A percentile compares a stretch with the other conserved stretches of the same genome.
These are phyloP conservation scores for Boleophthalmus pectinirostris DNA, from an alignment of 2,113 vertebrate genomes.

Conservation along the genomic window DNA sequence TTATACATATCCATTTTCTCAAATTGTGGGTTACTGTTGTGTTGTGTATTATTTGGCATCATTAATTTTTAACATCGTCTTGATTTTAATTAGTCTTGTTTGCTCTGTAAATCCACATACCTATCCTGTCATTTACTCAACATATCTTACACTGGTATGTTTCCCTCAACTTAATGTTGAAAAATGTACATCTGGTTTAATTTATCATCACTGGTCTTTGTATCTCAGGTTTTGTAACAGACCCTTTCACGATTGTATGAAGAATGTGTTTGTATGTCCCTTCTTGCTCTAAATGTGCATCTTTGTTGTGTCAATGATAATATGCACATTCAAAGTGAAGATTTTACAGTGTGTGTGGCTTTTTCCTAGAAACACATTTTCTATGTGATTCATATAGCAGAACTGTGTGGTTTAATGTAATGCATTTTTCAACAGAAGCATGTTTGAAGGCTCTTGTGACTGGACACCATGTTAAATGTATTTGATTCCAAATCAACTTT, in stretches of 20 bases:
- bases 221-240: constrained; percentile 72
- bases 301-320: constrained; percentile 39
- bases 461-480: constrained; percentile 43
- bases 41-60: constrained; percentile 32
- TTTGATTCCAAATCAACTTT: constrained; percentile 60
- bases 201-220: constrained; percentile 62
- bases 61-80: constrained; percentile 18
- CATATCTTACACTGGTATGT: constrained; percentile 24
- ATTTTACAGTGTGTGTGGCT: constrained; percentile 57
- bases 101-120: constrained; percentile 50
- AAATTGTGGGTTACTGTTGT: constrained; percentile 46
- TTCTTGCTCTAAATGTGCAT: constrained; percentile 55
- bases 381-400: constrained; percentile 72
- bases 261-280: constrained; percentile 58
- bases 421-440: constrained; percentile 60
- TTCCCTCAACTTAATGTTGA: constrained; percentile 38
- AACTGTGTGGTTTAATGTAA: constrained; percentile 59
- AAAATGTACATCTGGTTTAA: constrained; percentile 48
- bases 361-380: constrained; percentile 58
- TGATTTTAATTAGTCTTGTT: constrained; percentile 57
- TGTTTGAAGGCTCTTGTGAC: constrained; percentile 50
- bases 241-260: constrained; percentile 67
- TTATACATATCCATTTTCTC: constrained; percentile 62
- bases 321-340: constrained; percentile 43
- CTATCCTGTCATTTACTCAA: constrained; percentile 19